Base-by-base conservation (phyloP, 2,797 vertebrate genomes). In the Apogon hyalosoma region DNA sequence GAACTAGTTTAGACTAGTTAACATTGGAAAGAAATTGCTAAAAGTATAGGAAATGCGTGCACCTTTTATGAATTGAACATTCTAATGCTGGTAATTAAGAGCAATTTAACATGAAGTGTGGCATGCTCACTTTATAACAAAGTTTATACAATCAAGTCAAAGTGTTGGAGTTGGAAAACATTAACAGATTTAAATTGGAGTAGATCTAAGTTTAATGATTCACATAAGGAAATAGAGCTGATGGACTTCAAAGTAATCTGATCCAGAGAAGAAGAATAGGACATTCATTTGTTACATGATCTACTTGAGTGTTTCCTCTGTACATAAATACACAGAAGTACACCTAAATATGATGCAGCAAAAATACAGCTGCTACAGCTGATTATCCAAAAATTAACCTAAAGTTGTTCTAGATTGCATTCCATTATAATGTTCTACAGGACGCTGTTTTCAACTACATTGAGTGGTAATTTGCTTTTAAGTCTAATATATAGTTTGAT, bases 151-250 rank as follows among this genome's bases (percentile, higher is more conserved):
- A 11, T 33, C 43, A 19, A 42, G 46, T 3, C 21, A 56, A 46
- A 41, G 2, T 49, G 45, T 42, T 49, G n/a, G 33, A 11, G 43
- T n/a, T 65, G 52, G 52, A 56, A 40, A n/a, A 28, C 33, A 47
- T 55, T 48, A 31, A 11, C 19, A 18, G 36, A 55, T 48, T 48
- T 13, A 56, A 40, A 41, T 42, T 57, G 21, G 28, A 54, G 28
- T 12, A 54, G 50, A 64, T 64, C 10, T 40, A 40, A 47, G 16
- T 60, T 48, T 38, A 65, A 40, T 40, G 39, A 40, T 40, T 14
- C 39, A 11, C 11, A 14, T 40, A 33, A 33, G 43, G 33, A 55
- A 43, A 24, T 28, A 5, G 16, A 47, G 31, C 31, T 18, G 56
- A 14, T 63, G 10, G 43, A 61, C 33, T 18, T 15, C 31, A 46